These are phyloP conservation scores for Agriopis leucophaearia DNA, from an alignment of 2,888 invertebrate genomes.

Conservation along the genomic window DNA sequence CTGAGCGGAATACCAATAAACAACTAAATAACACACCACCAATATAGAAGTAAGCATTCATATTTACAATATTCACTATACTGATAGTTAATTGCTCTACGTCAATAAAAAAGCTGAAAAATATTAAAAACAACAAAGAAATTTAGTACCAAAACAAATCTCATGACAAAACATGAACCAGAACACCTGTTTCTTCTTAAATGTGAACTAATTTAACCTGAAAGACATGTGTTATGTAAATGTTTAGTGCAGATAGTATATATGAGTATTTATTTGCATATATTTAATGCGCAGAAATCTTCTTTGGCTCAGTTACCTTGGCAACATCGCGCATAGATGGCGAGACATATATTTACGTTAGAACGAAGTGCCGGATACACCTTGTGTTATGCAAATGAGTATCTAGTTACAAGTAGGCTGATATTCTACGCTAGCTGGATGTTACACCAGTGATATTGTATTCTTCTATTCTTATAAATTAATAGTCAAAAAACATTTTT, in stretches of 20 bases:
- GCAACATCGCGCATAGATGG: constrained; percentile 7
- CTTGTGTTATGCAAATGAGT: not conserved
- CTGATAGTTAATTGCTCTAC: not conserved
- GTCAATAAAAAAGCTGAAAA: not conserved
- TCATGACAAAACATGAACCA: not conserved
- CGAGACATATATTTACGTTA: not conserved
- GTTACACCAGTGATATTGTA: not conserved
- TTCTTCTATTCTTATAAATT: too few species aligned
- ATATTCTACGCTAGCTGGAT: not conserved
- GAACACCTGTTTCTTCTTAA: constrained; percentile 1
- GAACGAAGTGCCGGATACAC: not conserved
- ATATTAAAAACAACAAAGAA: not conserved
- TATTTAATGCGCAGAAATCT: constrained; percentile 9
- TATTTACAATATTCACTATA: not conserved
- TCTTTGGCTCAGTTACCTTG: constrained; percentile 6
- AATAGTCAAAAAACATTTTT: too few species aligned
- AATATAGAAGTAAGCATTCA: not conserved
- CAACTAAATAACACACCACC: not conserved
- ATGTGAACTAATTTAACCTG: constrained; percentile 9
- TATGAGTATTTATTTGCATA: not conserved
- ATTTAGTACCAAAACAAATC: not conserved
- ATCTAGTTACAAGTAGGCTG: not conserved
- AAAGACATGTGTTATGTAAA: constrained; percentile 7
- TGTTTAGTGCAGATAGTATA: constrained; percentile 1
- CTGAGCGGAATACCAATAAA: not conserved